phyloP scores from a whole-genome alignment of 2,113 vertebrate species.

The Mesembrinibis cayennensis region DNA sequence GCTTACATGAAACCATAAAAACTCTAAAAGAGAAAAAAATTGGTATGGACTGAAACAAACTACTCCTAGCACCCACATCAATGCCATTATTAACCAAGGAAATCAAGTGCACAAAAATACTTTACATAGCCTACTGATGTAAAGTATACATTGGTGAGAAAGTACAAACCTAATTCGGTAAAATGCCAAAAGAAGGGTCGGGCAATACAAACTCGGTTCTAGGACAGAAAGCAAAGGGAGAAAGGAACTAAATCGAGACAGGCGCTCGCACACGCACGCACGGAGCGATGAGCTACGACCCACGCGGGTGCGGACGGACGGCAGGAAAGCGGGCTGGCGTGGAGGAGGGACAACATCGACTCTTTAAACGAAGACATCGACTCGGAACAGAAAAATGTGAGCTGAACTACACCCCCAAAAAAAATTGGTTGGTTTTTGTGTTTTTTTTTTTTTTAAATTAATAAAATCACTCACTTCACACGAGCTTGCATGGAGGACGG shows the following conservation, averaged over 20 bases:
- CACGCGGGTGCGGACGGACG: slow-evolving; percentile 46
- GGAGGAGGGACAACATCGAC: slow-evolving; percentile 42
- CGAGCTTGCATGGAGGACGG: slow-evolving; percentile 43
- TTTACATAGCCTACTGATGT: slow-evolving; percentile 80
- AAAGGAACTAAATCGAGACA: neutral
- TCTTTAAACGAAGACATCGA: slow-evolving; percentile 37
- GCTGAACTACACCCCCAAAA: neutral
- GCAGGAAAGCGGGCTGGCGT: slow-evolving; percentile 38
- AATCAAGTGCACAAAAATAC: slow-evolving; percentile 84
- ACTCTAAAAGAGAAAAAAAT: slow-evolving; percentile 68
- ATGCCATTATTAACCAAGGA: slow-evolving; percentile 74
- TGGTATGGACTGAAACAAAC: slow-evolving; percentile 79
- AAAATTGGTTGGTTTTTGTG: no score
- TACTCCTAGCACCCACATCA: slow-evolving; percentile 83
- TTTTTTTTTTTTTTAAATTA: no score
- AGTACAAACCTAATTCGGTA: slow-evolving; percentile 75
- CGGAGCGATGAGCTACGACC: slow-evolving; percentile 24
- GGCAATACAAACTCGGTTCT: slow-evolving; percentile 53
- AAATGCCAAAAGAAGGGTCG: slow-evolving; percentile 65
- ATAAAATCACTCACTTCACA: slow-evolving; percentile 5
- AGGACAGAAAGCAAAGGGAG: slow-evolving; percentile 36
- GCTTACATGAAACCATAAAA: slow-evolving; percentile 88
- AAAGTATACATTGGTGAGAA: slow-evolving; percentile 81
- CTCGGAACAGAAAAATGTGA: slow-evolving; percentile 27
- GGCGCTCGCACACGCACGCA: neutral